These are phyloP conservation scores for Lordiphosa clarofinis DNA, from an alignment of 1,140 invertebrate species.

Conservation along the genomic window DNA sequence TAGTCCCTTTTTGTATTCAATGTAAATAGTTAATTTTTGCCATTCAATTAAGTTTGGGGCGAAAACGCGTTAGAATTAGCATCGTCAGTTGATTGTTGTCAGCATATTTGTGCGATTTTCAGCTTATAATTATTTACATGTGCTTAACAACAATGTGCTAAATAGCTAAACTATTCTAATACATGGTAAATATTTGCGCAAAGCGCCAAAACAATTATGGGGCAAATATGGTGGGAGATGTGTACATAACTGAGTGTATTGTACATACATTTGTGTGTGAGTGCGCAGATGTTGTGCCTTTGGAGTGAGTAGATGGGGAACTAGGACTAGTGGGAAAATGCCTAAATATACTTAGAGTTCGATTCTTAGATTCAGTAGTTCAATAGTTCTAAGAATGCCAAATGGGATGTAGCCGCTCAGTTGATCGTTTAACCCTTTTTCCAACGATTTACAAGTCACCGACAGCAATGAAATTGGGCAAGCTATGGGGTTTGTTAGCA, in stretches of 20 bases:
- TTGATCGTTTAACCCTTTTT: too few relatives aligned
- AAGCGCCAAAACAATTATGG: conserved; percentile 31
- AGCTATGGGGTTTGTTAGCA: too few relatives aligned
- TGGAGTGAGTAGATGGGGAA: too few relatives aligned
- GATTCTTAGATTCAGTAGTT: too few relatives aligned
- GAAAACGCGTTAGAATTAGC: too few relatives aligned
- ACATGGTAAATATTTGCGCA: conserved; percentile 47
- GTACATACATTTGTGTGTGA: conserved; percentile 1
- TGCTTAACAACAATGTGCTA: conserved; percentile 4
- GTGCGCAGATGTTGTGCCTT: not conserved
- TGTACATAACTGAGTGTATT: not conserved
- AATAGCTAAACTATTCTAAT: conserved; percentile 53
- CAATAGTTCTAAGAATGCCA: too few relatives aligned
- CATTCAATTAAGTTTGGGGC: conserved; percentile 6
- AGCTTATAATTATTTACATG: conserved; percentile 68
- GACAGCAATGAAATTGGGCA: too few relatives aligned
- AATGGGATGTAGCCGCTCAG: too few relatives aligned
- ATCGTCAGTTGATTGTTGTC: conserved; percentile 45
- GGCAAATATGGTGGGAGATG: not conserved
- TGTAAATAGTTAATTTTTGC: conserved; percentile 15
- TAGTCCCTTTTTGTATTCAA: not conserved
- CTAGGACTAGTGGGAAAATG: too few relatives aligned
- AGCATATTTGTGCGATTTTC: conserved; percentile 53
- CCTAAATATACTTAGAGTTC: too few relatives aligned
- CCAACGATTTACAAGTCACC: too few relatives aligned